Base-by-base conservation (phyloP, 64 coral and sea anemone species). In the Actinia equina region DNA sequence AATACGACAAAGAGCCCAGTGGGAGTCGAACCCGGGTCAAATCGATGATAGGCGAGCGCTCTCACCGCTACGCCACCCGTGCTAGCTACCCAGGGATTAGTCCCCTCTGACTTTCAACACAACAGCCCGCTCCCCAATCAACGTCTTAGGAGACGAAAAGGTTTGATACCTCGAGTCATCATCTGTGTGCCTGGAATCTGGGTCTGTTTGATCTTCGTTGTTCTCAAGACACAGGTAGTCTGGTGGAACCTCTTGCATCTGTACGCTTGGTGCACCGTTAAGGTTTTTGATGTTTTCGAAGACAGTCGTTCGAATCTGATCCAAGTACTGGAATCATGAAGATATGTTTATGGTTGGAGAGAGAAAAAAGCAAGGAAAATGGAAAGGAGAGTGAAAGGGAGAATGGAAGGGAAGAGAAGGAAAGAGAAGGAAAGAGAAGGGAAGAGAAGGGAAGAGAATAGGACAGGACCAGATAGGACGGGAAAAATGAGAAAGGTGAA, bases 231-330 rank as follows among this genome's bases (percentile, higher is more conserved):
- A 96, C 46, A 96, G 82, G 19, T 93, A 80, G 57, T 96, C 94
- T 80, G 94, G 94, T 85, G 94, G 94, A 5, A 96, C 94, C 64
- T 96, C 88, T 22, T 96, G 94, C 94, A 96, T 96, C 58, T 96
- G 94, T 14, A 96, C 91, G 85, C 94, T 93, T 23, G 94, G 94
- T 14, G 94, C 94, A 3, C 91, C 91, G 13, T 83, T 93, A 16
- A 96, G 80, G 85, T 89, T 86, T 15, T 84, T 86, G 23, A 96
- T 79, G 71, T 96, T 96, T 63, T 96, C 94, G 41, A 93, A 86
- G 44, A 92, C 92, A 67, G 94, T 96, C 3, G 79, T 86, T 16
- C 92, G 89, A 60, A 96, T 96, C 58, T 93, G 88, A n/a, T 96
- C 94, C 25, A 96, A 60, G 81, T 96, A 96, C 94, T 96, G 80